A percentile compares a stretch with the other conserved stretches of the same genome.
Evolutionary conservation across 2,113 vertebrate genomes (phyloP).

Genomic region (Oryzias melastigma): DNA sequence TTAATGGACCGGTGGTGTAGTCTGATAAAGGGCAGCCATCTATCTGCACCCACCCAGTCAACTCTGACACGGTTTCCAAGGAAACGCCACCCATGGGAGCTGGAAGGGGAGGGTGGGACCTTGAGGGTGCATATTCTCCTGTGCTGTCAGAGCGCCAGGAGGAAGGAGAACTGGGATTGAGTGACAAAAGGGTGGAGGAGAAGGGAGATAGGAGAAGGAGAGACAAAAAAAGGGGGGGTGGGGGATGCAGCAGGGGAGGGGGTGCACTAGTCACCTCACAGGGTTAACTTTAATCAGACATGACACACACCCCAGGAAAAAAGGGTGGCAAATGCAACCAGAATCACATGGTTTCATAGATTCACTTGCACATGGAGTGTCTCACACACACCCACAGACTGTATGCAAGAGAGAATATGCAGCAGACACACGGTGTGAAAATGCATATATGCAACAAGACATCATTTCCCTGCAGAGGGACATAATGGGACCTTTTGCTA

Average conservation of each 20-base stretch:
- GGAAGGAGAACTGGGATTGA: constrained; percentile 62
- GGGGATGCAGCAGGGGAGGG: constrained; percentile 39
- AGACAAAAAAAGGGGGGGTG: constrained; percentile 6
- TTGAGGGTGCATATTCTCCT: constrained; percentile 77
- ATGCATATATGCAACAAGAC: constrained; percentile 2
- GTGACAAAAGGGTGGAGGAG: constrained; percentile 53
- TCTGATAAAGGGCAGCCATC: constrained; percentile 81
- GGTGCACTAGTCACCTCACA: constrained; percentile 66
- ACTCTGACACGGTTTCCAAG: constrained; percentile 83
- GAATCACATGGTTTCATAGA: constrained; percentile 47
- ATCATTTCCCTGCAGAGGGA: constrained; percentile 24
- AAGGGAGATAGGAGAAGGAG: constrained; percentile 17
- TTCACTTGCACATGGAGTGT: constrained; percentile 27
- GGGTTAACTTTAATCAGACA: constrained; percentile 78
- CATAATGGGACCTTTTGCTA: constrained; percentile 22
- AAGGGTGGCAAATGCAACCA: constrained; percentile 63
- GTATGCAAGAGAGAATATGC: constrained; percentile 28
- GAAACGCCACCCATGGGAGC: constrained; percentile 78
- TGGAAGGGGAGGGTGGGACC: constrained; percentile 71
- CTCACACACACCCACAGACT: constrained; percentile 21
- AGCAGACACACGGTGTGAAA: constrained; percentile 21
- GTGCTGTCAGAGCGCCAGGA: constrained; percentile 69
- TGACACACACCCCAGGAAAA: constrained; percentile 68
- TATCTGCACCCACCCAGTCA: constrained; percentile 80
- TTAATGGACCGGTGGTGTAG: constrained; percentile 75